phyloP scores from a whole-genome alignment of 2,888 invertebrate genomes.

The Zaprionus lineosus region DNA sequence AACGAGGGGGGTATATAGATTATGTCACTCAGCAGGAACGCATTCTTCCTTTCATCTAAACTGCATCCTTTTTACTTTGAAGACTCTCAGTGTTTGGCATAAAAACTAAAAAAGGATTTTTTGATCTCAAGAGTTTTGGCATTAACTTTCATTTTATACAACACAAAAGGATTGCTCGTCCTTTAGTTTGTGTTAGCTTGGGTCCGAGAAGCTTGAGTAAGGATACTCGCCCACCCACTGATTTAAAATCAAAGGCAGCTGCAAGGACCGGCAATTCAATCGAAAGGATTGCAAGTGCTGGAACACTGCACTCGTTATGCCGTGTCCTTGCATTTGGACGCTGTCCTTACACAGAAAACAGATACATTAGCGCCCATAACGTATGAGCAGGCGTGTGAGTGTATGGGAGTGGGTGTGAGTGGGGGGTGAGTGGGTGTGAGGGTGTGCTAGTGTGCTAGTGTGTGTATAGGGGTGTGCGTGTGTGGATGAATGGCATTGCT shows the following conservation, averaged over 20 bases:
- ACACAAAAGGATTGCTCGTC: too few relatives aligned
- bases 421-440: slow-evolving; percentile 4
- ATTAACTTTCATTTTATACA: too few relatives aligned
- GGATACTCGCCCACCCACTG: too few relatives aligned
- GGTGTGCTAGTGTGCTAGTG: too few relatives aligned
- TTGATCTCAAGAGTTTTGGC: too few relatives aligned
- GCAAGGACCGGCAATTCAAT: slow-evolving; percentile 40
- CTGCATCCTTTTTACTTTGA: not conserved
- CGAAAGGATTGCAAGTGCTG: slow-evolving; percentile 35
- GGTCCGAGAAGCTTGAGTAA: too few relatives aligned
- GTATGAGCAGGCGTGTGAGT: slow-evolving; percentile 39
- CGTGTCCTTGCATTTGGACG: slow-evolving; percentile 37
- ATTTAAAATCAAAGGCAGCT: slow-evolving; percentile 4
- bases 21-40: too few relatives aligned
- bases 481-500: slow-evolving; percentile 59
- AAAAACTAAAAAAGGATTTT: too few relatives aligned
- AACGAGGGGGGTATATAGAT: not conserved
- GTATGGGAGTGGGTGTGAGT: slow-evolving; percentile 1
- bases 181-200: too few relatives aligned
- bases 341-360: slow-evolving; percentile 66
- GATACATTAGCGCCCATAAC: slow-evolving; percentile 73
- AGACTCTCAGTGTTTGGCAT: not conserved
- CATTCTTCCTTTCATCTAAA: not conserved
- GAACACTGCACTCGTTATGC: slow-evolving; percentile 22
- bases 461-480: slow-evolving; percentile 5